These are phyloP conservation scores for Nestor notabilis DNA, from an alignment of 2,113 vertebrate genomes.

Conservation along the genomic window DNA sequence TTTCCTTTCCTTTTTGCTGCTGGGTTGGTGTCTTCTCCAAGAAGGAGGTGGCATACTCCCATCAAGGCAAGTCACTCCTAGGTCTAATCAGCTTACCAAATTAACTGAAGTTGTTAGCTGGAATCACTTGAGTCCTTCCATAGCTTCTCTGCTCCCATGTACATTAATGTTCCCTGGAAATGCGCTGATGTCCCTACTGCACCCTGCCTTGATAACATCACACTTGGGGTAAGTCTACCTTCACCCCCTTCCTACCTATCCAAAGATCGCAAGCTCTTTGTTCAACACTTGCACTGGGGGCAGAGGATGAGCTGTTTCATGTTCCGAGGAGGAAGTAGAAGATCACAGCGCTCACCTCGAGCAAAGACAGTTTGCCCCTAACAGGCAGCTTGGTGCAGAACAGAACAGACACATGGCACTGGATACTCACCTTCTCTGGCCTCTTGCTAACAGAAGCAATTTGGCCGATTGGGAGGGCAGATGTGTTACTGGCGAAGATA, in stretches of 20 bases:
- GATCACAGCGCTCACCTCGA: background rate
- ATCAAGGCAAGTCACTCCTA: background rate
- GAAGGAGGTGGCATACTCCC: background rate
- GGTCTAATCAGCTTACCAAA: background rate
- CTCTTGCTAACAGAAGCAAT: slow-evolving; percentile 92
- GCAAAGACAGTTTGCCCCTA: background rate
- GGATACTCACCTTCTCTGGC: slow-evolving; percentile 89
- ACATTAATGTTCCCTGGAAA: background rate
- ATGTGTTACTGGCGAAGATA: slow-evolving; percentile 95
- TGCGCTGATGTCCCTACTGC: background rate
- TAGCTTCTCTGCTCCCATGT: accelerated
- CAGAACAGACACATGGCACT: accelerated
- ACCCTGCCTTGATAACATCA: background rate
- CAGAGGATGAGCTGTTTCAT: background rate
- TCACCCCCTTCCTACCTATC: background rate
- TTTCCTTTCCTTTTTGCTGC: background rate
- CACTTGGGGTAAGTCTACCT: background rate
- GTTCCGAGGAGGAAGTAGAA: background rate
- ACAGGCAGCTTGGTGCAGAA: background rate
- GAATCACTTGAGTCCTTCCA: background rate
- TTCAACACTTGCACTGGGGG: background rate
- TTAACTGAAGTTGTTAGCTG: background rate
- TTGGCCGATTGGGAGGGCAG: slow-evolving; percentile 91
- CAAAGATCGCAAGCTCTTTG: background rate
- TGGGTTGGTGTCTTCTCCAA: background rate